A percentile compares a stretch with the other conserved stretches of the same genome.
Evolutionary conservation across 2,888 invertebrate species (phyloP).

Genomic region (Antheraea assamensis): DNA sequence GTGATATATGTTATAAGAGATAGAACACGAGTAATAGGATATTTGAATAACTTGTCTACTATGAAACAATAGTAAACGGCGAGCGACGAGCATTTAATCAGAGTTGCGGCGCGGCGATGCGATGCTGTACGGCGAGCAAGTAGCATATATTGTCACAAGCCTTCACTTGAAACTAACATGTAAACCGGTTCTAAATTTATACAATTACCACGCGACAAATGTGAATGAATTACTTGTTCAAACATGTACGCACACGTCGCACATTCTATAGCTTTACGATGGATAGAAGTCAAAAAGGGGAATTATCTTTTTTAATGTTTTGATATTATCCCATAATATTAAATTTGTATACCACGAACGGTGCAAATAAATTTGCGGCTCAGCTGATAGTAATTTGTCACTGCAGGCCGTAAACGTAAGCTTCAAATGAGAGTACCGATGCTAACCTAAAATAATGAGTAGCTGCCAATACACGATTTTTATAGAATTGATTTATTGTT

Average conservation of each 20-base stretch:
- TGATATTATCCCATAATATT: not conserved
- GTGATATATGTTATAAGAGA: constrained; percentile 25
- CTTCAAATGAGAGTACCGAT: too few relatives aligned
- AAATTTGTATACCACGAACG: too few relatives aligned
- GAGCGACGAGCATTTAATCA: constrained; percentile 24
- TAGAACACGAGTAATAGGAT: constrained; percentile 39
- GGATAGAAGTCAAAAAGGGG: not conserved
- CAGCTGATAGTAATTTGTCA: too few relatives aligned
- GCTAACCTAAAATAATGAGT: too few relatives aligned
- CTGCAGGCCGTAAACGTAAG: too few relatives aligned
- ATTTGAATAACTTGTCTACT: constrained; percentile 47
- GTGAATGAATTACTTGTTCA: constrained; percentile 19
- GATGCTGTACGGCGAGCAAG: constrained; percentile 34
- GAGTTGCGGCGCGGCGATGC: constrained; percentile 34
- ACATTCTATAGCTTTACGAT: not conserved
- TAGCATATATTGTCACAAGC: constrained; percentile 57
- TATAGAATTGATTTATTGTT: too few relatives aligned
- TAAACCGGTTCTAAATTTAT: constrained; percentile 39
- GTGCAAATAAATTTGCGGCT: too few relatives aligned
- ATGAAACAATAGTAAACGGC: constrained; percentile 51
- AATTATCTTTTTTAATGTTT: not conserved
- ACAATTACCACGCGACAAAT: constrained; percentile 25
- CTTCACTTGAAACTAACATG: constrained; percentile 36
- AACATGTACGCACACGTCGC: constrained; percentile 14
- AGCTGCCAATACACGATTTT: too few relatives aligned